These are phyloP conservation scores for Tenthredo scrophulariae DNA, from an alignment of 2,888 invertebrate genomes.

Conservation along the genomic window DNA sequence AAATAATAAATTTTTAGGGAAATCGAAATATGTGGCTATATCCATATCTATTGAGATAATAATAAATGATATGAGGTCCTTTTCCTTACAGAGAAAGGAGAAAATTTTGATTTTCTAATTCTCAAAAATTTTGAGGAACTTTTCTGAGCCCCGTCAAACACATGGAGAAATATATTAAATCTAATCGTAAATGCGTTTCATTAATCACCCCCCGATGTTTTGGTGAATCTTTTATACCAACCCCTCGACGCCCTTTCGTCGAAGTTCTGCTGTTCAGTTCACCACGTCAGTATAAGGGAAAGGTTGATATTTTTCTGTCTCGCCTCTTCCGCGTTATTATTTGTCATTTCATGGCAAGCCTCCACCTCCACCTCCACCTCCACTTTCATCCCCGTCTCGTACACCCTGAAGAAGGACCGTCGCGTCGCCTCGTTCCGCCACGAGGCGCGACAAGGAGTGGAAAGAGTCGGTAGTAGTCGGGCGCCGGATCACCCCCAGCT, in stretches of 20 bases:
- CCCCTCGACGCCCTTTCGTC: constrained; percentile 52
- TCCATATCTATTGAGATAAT: too few relatives aligned
- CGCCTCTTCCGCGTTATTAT: constrained; percentile 69
- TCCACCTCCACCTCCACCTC: not conserved
- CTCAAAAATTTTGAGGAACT: not conserved
- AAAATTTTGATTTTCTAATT: not conserved
- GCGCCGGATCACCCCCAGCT: not conserved
- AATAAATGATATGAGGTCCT: too few relatives aligned
- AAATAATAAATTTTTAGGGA: too few relatives aligned
- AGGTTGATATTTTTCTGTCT: constrained; percentile 63
- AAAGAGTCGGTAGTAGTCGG: not conserved
- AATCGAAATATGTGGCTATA: too few relatives aligned
- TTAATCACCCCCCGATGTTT: constrained; percentile 67
- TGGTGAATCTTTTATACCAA: constrained; percentile 52
- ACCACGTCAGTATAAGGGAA: constrained; percentile 51
- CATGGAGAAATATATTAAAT: not conserved
- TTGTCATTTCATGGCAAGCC: constrained; percentile 65
- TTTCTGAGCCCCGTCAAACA: not conserved
- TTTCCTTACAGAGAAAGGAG: not conserved
- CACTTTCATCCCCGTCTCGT: not conserved
- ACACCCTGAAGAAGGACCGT: not conserved
- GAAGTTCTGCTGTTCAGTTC: constrained; percentile 5
- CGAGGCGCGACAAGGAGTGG: constrained; percentile 11
- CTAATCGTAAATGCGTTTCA: constrained; percentile 70
- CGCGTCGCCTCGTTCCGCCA: not conserved